These are phyloP conservation scores for Muscicapa adusta DNA, from an alignment of 2,113 vertebrate species.

Conservation along the genomic window DNA sequence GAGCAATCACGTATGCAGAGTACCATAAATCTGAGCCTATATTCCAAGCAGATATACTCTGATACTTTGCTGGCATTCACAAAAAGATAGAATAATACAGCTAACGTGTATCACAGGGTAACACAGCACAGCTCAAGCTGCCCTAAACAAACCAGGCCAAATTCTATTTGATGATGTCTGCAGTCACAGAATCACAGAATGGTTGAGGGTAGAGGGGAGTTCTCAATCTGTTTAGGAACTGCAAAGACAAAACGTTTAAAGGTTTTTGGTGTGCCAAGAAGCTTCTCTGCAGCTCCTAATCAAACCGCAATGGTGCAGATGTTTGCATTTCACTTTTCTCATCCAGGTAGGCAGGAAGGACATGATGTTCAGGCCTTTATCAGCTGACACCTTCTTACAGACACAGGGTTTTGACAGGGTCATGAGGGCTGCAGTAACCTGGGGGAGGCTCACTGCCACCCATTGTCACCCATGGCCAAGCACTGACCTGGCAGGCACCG, in stretches of 20 bases:
- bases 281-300: background rate
- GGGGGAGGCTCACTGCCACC: background rate
- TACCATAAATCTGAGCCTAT: background rate
- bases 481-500: background rate
- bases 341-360: background rate
- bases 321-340: background rate
- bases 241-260: background rate
- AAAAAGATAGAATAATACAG: background rate
- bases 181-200: background rate
- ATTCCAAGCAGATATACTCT: background rate
- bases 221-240: background rate
- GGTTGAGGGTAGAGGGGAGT: background rate
- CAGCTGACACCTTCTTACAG: background rate
- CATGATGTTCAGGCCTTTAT: background rate
- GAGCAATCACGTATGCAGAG: background rate
- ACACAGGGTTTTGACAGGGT: background rate
- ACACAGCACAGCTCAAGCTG: background rate
- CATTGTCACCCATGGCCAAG: accelerated
- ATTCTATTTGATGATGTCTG: background rate
- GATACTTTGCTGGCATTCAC: background rate
- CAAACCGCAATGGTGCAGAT: background rate
- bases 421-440: background rate
- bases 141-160: background rate
- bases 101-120: background rate
- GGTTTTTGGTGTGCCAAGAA: background rate